A percentile compares a stretch with the other conserved stretches of the same genome.
These are phyloP conservation scores for Periplaneta americana DNA, from an alignment of 1,140 invertebrate species.

Conservation along the genomic window DNA sequence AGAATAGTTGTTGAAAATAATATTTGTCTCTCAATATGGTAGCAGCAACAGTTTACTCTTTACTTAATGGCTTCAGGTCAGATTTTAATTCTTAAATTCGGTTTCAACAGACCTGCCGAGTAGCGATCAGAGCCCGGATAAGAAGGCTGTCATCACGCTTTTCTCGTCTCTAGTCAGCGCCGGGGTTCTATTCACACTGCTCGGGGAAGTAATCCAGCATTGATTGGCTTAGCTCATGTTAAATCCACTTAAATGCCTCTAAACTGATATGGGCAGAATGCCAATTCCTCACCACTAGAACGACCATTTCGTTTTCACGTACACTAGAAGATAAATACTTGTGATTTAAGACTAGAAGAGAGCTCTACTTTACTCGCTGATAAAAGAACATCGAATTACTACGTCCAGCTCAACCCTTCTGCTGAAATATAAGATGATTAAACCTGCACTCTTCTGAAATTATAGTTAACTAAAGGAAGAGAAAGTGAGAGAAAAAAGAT, in stretches of 20 bases:
- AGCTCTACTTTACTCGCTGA: not conserved
- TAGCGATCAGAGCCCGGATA: not conserved
- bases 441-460: not conserved
- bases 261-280: not conserved
- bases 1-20: too few relatives aligned
- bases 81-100: not conserved
- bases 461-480: too few relatives aligned
- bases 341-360: not conserved
- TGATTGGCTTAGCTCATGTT: not conserved
- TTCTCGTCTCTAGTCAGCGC: too few relatives aligned
- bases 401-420: not conserved
- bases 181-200: not conserved
- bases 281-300: not conserved
- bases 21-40: too few relatives aligned
- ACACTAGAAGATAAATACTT: not conserved
- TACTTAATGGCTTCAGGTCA: not conserved
- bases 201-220: not conserved
- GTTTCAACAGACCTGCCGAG: not conserved
- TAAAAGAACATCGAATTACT: not conserved
- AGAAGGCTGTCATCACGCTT: not conserved
- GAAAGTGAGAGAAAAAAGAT: too few relatives aligned
- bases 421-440: not conserved
- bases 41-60: too few relatives aligned
- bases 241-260: not conserved
- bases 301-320: not conserved